A percentile compares a stretch with the other conserved stretches of the same genome.
phyloP scores from a whole-genome alignment of 2,797 vertebrate species.

The Phoxinus dragarum region DNA sequence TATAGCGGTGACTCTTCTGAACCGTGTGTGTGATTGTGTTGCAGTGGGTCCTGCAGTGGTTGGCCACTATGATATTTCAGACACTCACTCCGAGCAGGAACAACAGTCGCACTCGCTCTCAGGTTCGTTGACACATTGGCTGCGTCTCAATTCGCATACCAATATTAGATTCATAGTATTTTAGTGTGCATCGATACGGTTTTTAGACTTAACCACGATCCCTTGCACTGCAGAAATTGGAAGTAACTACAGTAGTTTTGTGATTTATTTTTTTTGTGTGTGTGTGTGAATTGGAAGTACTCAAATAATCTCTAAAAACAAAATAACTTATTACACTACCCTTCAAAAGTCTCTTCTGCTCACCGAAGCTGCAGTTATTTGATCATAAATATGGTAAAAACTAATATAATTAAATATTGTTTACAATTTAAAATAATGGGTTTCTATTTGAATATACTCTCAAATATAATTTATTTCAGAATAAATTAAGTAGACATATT shows the following conservation, averaged over 20 bases:
- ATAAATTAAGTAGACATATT: no score
- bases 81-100: constrained; percentile 96
- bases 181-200: not conserved
- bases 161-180: not conserved
- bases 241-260: not conserved
- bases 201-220: not conserved
- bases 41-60: constrained; percentile 95
- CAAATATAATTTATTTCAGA: no score
- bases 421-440: no score
- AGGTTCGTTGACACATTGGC: constrained; percentile 82
- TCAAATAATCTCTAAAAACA: not conserved
- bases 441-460: no score
- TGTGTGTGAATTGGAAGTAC: not conserved
- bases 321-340: not conserved
- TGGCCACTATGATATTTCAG: constrained; percentile 97
- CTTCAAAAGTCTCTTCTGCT: not conserved
- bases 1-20: constrained; percentile 82
- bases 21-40: constrained; percentile 66
- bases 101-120: constrained; percentile 81
- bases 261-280: not conserved
- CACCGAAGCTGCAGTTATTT: not conserved
- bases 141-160: not conserved
- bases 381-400: not conserved
- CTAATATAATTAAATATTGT: not conserved
- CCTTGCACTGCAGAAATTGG: not conserved